A percentile compares a stretch with the other conserved stretches of the same genome.
Conservation (phyloP, 2,113 vertebrate species). For the Tichodroma muraria region DNA sequence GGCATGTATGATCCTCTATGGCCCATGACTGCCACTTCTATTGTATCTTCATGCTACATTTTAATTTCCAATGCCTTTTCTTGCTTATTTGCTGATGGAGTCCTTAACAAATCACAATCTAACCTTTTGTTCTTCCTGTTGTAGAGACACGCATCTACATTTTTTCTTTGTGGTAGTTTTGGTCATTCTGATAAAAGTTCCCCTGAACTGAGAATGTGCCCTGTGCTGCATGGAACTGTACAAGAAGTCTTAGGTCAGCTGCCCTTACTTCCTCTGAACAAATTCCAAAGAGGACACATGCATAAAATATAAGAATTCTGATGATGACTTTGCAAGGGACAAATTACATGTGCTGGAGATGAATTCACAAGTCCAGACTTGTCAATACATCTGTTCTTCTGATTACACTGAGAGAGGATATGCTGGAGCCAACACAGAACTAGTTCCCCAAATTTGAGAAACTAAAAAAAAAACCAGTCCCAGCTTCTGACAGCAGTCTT, state of each 20-base stretch:
- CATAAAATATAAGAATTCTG: background rate
- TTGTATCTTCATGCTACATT: background rate
- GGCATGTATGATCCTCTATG: background rate
- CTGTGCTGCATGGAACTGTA: background rate
- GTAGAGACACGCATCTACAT: background rate
- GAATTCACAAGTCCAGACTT: background rate
- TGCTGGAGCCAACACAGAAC: background rate
- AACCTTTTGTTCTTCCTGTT: background rate
- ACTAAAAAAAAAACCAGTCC: background rate
- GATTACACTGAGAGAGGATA: background rate
- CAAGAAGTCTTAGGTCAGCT: background rate
- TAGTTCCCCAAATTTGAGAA: background rate
- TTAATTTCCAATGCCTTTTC: background rate
- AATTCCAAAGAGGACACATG: background rate
- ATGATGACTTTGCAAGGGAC: background rate
- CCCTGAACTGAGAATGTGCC: background rate
- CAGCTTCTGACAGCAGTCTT: background rate
- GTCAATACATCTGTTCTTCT: background rate
- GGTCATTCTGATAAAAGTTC: background rate
- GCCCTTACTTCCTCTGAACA: background rate
- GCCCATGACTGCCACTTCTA: background rate
- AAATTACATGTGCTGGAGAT: background rate
- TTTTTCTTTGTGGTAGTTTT: background rate
- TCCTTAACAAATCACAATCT: background rate
- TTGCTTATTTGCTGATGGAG: background rate